Percentiles rank a stretch among this genome's conserved stretches.
These are phyloP conservation scores for Gallirallus australis DNA, from an alignment of 2,797 vertebrate species.

Conservation along the genomic window DNA sequence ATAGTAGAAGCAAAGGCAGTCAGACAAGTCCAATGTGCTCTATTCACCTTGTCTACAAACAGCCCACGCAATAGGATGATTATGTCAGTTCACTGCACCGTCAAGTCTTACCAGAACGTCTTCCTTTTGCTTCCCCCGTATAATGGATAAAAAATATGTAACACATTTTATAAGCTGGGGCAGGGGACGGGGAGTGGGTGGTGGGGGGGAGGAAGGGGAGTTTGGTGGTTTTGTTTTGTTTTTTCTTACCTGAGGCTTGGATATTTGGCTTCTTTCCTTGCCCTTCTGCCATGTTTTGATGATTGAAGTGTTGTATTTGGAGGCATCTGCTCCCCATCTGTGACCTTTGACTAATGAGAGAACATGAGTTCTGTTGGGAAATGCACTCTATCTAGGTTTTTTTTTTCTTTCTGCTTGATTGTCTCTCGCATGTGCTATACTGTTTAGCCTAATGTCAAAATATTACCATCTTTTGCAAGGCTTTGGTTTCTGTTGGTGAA, in stretches of 20 bases:
- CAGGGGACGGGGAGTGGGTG: too few species aligned
- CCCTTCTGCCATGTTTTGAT: background rate
- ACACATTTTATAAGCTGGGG: background rate
- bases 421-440: background rate
- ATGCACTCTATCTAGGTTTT: background rate
- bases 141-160: background rate
- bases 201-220: too few species aligned
- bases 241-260: background rate
- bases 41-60: background rate
- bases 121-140: background rate
- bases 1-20: conserved; percentile 51
- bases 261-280: background rate
- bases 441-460: background rate
- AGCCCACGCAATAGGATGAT: background rate
- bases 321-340: conserved; percentile 19
- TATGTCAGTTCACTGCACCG: background rate
- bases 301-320: background rate
- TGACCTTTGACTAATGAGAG: background rate
- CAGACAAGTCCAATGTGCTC: conserved; percentile 10
- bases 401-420: background rate
- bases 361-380: background rate
- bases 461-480: background rate
- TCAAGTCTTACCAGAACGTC: conserved; percentile 11
- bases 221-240: background rate
- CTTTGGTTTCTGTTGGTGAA: background rate